phyloP scores from a whole-genome alignment of 1,140 invertebrate species.

The Aleiodes sp. region DNA sequence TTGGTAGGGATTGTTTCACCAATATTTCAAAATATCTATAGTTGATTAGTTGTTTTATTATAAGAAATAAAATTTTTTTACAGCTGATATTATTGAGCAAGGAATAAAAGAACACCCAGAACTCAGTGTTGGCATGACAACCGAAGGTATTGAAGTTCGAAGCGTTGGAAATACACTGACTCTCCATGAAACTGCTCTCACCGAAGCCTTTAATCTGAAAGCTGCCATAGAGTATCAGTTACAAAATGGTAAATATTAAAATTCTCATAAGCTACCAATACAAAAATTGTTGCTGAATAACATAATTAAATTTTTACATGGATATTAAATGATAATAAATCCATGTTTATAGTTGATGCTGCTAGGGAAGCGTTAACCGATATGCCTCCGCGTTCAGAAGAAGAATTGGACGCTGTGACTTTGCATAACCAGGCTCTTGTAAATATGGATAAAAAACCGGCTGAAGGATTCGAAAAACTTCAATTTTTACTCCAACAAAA shows the following conservation, averaged over 20 bases:
- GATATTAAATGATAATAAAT: neutral
- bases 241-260: constrained; percentile 86
- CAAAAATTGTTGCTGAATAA: neutral
- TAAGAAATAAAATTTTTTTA: constrained; percentile 35
- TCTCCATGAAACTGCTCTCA: constrained; percentile 94
- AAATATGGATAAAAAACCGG: constrained; percentile 90
- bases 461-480: constrained; percentile 95
- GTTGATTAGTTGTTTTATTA: neutral
- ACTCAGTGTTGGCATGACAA: constrained; percentile 95
- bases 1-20: constrained; percentile 66
- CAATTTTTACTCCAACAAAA: constrained; percentile 97
- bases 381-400: constrained; percentile 96
- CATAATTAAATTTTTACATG: neutral
- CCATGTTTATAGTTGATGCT: constrained; percentile 75
- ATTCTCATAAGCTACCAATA: neutral
- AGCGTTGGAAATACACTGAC: constrained; percentile 98
- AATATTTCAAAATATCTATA: neutral
- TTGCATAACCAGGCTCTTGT: constrained; percentile 98
- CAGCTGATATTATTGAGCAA: constrained; percentile 94
- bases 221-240: constrained; percentile 98
- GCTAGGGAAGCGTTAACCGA: constrained; percentile 95
- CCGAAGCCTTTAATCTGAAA: constrained; percentile 98
- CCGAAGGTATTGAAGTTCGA: constrained; percentile 95
- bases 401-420: constrained; percentile 97
- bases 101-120: constrained; percentile 98